These are phyloP conservation scores for Procavia capensis DNA, from an alignment of 2,113 vertebrate genomes.

Conservation along the genomic window DNA sequence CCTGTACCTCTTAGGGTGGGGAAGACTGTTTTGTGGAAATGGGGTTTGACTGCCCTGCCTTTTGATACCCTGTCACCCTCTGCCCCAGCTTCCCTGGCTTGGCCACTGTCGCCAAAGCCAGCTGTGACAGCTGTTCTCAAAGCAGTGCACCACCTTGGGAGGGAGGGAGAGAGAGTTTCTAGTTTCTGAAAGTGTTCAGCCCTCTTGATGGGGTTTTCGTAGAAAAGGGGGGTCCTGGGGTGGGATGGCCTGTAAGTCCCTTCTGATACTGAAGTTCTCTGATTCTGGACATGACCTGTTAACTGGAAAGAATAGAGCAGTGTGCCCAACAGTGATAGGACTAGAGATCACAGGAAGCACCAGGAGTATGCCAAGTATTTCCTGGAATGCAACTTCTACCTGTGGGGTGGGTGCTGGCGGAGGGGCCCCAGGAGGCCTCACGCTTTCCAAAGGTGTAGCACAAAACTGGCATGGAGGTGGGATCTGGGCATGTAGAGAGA, in stretches of 20 bases:
- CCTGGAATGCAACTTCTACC: not conserved
- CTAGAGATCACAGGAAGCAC: not conserved
- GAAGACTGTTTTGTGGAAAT: not conserved
- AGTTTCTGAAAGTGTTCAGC: not conserved
- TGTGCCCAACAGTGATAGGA: not conserved
- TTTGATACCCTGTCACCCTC: not conserved
- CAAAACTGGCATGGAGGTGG: conserved; percentile 37
- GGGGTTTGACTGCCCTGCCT: too few species aligned
- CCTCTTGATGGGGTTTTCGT: not conserved
- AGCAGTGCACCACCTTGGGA: too few species aligned
- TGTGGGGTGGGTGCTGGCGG: not conserved
- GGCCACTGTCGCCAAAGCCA: not conserved
- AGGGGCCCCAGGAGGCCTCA: not conserved
- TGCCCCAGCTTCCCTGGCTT: too few species aligned
- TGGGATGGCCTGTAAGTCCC: too few species aligned
- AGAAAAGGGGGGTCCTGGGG: not conserved
- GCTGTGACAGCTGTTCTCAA: not conserved
- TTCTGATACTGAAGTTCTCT: not conserved
- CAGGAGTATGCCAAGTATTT: not conserved
- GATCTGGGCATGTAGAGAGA: conserved; percentile 43
- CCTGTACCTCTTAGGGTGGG: not conserved
- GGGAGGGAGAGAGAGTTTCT: not conserved
- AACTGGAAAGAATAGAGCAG: not conserved
- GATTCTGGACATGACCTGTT: not conserved
- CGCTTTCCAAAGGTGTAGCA: not conserved